Percentiles rank a stretch among this genome's conserved stretches.
These are phyloP conservation scores for Barbus barbus DNA, from an alignment of 2,113 vertebrate species.

Conservation along the genomic window DNA sequence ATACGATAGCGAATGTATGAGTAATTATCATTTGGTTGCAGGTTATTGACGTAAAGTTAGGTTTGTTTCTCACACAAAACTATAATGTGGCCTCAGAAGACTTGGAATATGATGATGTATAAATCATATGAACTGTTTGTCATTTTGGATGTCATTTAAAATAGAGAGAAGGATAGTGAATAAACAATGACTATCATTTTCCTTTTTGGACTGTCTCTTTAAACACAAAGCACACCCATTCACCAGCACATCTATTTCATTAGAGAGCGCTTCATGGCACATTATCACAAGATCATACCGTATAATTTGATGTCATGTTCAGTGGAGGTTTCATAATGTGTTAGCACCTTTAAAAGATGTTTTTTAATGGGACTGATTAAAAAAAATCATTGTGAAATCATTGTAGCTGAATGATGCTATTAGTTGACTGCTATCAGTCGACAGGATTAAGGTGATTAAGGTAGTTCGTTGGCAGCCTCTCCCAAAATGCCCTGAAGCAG, in stretches of 20 bases:
- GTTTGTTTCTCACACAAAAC: neutral
- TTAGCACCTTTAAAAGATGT: neutral
- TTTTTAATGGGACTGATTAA: neutral
- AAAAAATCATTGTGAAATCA: neutral
- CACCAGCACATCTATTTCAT: slow-evolving; percentile 11
- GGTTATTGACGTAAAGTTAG: neutral
- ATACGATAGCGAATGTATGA: neutral
- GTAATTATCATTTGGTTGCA: neutral
- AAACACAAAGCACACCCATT: neutral
- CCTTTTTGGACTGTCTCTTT: slow-evolving; percentile 1
- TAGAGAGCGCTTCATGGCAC: slow-evolving; percentile 10
- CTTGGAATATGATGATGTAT: no score
- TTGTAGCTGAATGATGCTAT: slow-evolving; percentile 42
- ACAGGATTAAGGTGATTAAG: slow-evolving; percentile 36
- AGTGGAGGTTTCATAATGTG: neutral
- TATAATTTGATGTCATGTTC: slow-evolving; percentile 13
- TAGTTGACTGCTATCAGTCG: slow-evolving; percentile 38
- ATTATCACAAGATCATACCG: slow-evolving; percentile 28
- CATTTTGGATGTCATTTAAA: neutral
- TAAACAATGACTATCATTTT: slow-evolving; percentile 6
- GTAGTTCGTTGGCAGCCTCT: slow-evolving; percentile 39
- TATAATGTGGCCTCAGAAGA: neutral
- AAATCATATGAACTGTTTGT: neutral
- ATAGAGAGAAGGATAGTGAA: neutral
- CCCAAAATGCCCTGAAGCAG: slow-evolving; percentile 43